These are phyloP conservation scores for Bos javanicus DNA, from an alignment of 2,113 vertebrate species.

Conservation along the genomic window DNA sequence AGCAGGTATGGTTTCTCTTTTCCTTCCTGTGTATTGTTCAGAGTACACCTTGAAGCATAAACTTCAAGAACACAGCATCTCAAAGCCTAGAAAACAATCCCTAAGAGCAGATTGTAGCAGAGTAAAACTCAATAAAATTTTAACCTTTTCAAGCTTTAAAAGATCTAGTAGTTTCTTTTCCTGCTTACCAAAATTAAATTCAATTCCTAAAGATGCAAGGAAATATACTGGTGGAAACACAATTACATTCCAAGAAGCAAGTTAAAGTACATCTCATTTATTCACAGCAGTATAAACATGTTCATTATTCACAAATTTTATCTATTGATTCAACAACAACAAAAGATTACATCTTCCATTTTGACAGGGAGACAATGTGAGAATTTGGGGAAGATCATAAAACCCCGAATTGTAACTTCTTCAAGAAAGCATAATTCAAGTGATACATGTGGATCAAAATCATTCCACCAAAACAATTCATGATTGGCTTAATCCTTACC, in stretches of 20 bases:
- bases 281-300: background rate
- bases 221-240: constrained; percentile 53
- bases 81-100: constrained; percentile 45
- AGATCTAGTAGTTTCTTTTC: constrained; percentile 52
- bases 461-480: background rate
- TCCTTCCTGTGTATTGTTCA: constrained; percentile 11
- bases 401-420: background rate
- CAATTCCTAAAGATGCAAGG: constrained; percentile 57
- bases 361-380: background rate
- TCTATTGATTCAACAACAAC: constrained; percentile 27
- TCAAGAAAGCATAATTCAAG: background rate
- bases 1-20: background rate
- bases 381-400: background rate
- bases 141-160: constrained; percentile 73
- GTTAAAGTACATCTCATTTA: constrained; percentile 52
- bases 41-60: constrained; percentile 31
- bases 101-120: constrained; percentile 21
- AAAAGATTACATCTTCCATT: constrained; percentile 12
- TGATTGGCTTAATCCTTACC: background rate
- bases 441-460: background rate
- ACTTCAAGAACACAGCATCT: constrained; percentile 5
- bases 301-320: background rate
- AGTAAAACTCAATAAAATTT: constrained; percentile 67
- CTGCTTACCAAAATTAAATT: constrained; percentile 68
- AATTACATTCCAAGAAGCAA: constrained; percentile 47